These are phyloP conservation scores for Bambusicola thoracicus DNA, from an alignment of 2,113 vertebrate species.

Conservation along the genomic window DNA sequence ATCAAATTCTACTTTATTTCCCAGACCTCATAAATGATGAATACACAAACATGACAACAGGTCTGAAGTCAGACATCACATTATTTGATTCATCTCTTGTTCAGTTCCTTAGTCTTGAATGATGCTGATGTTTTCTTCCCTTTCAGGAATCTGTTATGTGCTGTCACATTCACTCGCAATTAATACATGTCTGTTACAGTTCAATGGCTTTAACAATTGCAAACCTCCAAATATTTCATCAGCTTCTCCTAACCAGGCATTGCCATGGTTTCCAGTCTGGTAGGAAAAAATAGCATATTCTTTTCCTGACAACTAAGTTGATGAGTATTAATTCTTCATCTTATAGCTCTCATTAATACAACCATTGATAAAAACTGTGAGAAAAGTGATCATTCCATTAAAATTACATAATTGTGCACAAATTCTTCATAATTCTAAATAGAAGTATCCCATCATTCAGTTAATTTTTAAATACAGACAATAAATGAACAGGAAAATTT, in stretches of 20 bases:
- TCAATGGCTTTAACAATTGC: constrained; percentile 71
- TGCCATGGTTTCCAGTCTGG: constrained; percentile 73
- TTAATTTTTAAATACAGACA: neutral
- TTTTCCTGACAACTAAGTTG: constrained; percentile 61
- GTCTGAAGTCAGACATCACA: constrained; percentile 74
- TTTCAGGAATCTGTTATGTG: constrained; percentile 53
- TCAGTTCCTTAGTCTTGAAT: constrained; percentile 59
- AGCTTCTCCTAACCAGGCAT: constrained; percentile 74
- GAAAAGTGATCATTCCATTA: neutral
- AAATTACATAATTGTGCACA: neutral
- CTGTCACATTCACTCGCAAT: constrained; percentile 80
- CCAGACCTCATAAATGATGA: constrained; percentile 66
- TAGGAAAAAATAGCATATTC: constrained; percentile 43
- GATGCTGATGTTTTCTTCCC: constrained; percentile 56
- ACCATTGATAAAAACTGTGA: neutral
- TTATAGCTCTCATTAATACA: constrained; percentile 5
- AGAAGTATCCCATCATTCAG: neutral
- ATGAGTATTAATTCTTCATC: constrained; percentile 38
- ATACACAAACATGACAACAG: constrained; percentile 66
- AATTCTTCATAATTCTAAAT: neutral
- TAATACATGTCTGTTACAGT: constrained; percentile 79
- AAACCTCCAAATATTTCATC: constrained; percentile 73
- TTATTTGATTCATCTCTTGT: constrained; percentile 71
- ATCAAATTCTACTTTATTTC: constrained; percentile 58
- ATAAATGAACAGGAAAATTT: neutral